Base-by-base conservation (phyloP, 2,888 invertebrate species). In the Yponomeuta sedellus region DNA sequence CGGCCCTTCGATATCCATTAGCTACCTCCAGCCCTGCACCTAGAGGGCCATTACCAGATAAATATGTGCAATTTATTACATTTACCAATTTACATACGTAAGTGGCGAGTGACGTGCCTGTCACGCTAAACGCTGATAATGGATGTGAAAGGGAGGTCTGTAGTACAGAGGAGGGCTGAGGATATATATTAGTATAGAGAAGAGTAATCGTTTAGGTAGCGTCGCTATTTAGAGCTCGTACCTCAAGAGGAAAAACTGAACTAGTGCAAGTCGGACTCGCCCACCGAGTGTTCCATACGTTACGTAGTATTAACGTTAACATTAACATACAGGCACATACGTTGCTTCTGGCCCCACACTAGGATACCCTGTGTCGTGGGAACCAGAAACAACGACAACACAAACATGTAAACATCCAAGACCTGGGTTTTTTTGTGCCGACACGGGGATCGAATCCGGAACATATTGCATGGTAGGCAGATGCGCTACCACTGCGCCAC, bases 51-150 rank as follows among this genome's bases (percentile, higher is more conserved):
- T 87, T 85, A 86, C 82, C 74, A 81, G 82, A 84, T 86, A 88
- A 89, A 88, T 87, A 86, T 83, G 85, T 86, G 87, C 88, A 88
- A 89, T 88, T 89, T 89, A 89, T 90, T 85, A 89, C 85, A 86
- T 89, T 88, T 83, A 88, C 84, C 86, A 87, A 90, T 91, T 89
- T 89, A 88, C 90, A 91, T 91, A 89, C 77, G 87, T 86, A 81
- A 80, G 78, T 74, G 79, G 79, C 80, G 83, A 78, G 76, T 73
- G 79, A 81, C 84, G 83, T 83, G 84, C 83, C 78, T 79, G 77
- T 77, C 72, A 74, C 81, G 83, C 82, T 84, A 84, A 86, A 82
- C 78, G 80, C 79, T 77, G 77, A 83, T 83, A 80, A 44, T 52
- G 77, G 77, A 78, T 72, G 76, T 77, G 71, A 76, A 78, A 77